Conservation (phyloP, 2,113 vertebrate species). For the Poecile atricapillus region DNA sequence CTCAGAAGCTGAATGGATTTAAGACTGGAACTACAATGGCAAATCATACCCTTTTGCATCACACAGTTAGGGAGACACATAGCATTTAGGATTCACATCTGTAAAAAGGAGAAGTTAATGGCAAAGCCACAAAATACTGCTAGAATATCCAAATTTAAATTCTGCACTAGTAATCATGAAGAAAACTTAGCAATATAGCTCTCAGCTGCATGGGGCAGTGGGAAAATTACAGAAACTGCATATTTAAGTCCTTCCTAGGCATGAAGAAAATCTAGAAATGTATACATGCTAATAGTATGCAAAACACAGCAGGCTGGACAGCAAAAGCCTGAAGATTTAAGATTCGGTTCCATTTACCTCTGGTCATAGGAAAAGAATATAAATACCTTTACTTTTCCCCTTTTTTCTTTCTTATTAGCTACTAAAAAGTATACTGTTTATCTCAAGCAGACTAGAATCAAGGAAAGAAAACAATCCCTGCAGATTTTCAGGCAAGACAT, state of each 20-base stretch:
- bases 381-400: neutral
- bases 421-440: neutral
- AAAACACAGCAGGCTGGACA: neutral
- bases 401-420: neutral
- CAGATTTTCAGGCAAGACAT: neutral
- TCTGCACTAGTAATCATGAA: neutral
- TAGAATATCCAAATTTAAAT: neutral
- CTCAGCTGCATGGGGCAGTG: neutral
- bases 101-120: neutral
- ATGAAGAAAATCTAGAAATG: neutral
- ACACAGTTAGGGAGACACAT: neutral
- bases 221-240: neutral
- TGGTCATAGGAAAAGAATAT: neutral
- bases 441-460: neutral
- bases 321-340: neutral
- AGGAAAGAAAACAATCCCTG: neutral
- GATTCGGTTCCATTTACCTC: neutral
- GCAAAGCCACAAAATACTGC: neutral
- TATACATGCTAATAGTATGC: neutral
- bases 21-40: neutral
- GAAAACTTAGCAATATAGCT: neutral
- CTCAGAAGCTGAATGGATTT: neutral
- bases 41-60: neutral
- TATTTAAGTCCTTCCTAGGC: neutral
- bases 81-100: neutral